Evolutionary conservation across 2,888 invertebrate species (phyloP).

Genomic region (Melanostoma mellinum): DNA sequence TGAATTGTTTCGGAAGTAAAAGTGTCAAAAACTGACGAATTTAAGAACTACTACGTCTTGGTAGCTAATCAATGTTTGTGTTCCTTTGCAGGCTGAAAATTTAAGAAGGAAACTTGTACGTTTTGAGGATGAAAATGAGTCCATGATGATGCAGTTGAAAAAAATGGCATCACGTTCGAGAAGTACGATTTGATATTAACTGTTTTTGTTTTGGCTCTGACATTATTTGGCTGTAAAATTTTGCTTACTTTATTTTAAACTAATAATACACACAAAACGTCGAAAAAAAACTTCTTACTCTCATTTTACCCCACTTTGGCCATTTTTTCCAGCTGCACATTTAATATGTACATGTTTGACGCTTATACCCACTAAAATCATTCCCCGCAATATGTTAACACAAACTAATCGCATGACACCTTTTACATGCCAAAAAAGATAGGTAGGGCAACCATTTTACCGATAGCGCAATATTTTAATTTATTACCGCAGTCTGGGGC

Average conservation of each 20-base stretch:
- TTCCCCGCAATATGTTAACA: not conserved
- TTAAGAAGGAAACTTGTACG: conserved; percentile 94
- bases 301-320: conserved; percentile 75
- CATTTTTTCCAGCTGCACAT: conserved; percentile 84
- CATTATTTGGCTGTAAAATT: conserved; percentile 57
- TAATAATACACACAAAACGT: conserved; percentile 30
- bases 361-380: conserved; percentile 34
- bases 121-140: conserved; percentile 98
- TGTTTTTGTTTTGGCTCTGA: conserved; percentile 30
- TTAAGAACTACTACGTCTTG: not conserved
- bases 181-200: conserved; percentile 84
- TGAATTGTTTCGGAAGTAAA: not conserved
- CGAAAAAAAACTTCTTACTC: conserved; percentile 47
- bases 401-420: conserved; percentile 40
- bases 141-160: conserved; percentile 96
- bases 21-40: not conserved
- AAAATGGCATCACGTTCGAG: conserved; percentile 95
- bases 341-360: conserved; percentile 17
- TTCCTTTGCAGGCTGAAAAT: conserved; percentile 89
- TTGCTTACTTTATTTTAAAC: conserved; percentile 54
- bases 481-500: too few relatives aligned
- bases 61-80: conserved; percentile 45
- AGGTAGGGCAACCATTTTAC: not conserved
- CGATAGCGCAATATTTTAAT: too few relatives aligned
- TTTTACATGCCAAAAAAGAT: conserved; percentile 11